Evolutionary conservation across 2,113 vertebrate genomes (phyloP).

Genomic region (Melanocharis versteri): DNA sequence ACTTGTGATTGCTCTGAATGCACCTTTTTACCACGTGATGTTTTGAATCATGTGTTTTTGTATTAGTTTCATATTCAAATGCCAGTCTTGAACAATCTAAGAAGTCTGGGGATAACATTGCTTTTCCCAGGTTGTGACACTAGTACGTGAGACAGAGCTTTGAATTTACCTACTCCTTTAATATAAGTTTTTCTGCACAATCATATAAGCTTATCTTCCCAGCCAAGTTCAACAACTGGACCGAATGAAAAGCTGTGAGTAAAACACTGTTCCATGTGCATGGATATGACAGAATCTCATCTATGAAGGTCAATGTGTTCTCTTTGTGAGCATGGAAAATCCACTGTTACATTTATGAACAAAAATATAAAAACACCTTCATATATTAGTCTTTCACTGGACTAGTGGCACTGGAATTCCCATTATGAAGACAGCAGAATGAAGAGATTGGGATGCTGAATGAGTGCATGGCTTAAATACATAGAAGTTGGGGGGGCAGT

Average conservation of each 20-base stretch:
- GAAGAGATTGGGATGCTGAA: not conserved
- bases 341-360: not conserved
- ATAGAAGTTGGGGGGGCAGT: rapidly evolving
- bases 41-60: not conserved
- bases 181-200: not conserved
- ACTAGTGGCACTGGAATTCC: not conserved
- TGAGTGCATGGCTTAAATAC: not conserved
- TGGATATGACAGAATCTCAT: not conserved
- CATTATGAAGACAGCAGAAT: not conserved
- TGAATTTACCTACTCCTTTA: not conserved
- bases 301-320: not conserved
- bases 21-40: rapidly evolving
- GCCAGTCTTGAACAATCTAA: not conserved
- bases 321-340: not conserved
- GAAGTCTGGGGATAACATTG: not conserved
- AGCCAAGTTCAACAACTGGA: not conserved
- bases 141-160: not conserved
- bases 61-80: not conserved
- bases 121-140: not conserved
- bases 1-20: not conserved
- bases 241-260: not conserved
- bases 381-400: not conserved
- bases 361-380: not conserved
- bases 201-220: not conserved
- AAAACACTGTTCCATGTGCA: not conserved